Evolutionary conservation across 1,140 invertebrate species (phyloP).

Genomic region (Pomacea maculata): DNA sequence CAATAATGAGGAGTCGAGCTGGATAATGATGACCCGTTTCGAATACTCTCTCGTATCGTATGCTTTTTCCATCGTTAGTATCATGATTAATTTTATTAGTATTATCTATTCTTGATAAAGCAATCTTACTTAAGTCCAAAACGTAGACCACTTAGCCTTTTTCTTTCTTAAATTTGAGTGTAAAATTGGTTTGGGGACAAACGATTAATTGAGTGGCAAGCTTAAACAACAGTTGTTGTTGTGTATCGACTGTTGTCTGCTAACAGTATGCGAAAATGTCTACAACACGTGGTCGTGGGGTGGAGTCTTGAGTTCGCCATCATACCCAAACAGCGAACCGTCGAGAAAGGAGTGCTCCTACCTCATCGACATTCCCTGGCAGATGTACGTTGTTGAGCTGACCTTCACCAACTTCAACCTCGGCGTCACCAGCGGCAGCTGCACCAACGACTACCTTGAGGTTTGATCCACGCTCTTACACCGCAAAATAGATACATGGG

Average conservation of each 20-base stretch:
- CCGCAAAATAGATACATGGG: no score
- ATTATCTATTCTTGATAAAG: no score
- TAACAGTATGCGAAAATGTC: slow-evolving; percentile 4
- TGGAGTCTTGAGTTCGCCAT: background rate
- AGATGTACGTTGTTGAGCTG: background rate
- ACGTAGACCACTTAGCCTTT: no score
- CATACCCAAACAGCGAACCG: background rate
- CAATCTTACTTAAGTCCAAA: no score
- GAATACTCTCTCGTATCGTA: no score
- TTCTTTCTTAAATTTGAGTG: background rate
- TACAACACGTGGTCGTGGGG: background rate
- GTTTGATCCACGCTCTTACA: no score
- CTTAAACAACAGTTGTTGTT: background rate
- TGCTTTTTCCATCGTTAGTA: no score
- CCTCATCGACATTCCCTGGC: slow-evolving; percentile 2
- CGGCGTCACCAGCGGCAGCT: background rate
- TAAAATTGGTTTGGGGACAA: background rate
- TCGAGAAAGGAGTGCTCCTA: slow-evolving; percentile 4
- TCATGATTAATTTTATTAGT: no score
- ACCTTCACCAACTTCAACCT: background rate
- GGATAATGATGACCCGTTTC: no score
- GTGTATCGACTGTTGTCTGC: background rate
- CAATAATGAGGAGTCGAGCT: no score
- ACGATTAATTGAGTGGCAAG: background rate
- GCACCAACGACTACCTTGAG: background rate